phyloP scores from a whole-genome alignment of 2,888 invertebrate species.

The Autographa pulchrina region DNA sequence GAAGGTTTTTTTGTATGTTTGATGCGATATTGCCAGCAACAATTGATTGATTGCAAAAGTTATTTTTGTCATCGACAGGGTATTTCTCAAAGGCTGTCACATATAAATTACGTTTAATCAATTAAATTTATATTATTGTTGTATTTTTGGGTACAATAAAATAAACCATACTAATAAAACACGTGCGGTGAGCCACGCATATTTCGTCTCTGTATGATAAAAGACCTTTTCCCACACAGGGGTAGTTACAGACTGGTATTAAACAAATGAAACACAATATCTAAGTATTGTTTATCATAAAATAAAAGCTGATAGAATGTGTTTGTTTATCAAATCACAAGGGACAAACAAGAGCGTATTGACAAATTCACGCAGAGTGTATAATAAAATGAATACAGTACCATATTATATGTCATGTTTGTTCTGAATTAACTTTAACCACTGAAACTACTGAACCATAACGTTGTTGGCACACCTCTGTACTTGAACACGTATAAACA shows the following conservation, averaged over 20 bases:
- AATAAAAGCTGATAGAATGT: slow-evolving; percentile 4
- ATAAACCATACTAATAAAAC: not conserved
- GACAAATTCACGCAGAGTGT: slow-evolving; percentile 1
- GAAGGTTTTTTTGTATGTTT: no score
- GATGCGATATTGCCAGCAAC: no score
- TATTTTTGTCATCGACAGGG: no score
- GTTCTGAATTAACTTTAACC: slow-evolving; percentile 41
- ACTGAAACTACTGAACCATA: slow-evolving; percentile 26
- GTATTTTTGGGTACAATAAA: not conserved
- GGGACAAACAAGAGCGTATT: not conserved
- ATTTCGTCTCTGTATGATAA: not conserved
- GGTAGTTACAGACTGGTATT: not conserved
- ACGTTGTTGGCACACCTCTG: slow-evolving; percentile 41
- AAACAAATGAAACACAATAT: not conserved
- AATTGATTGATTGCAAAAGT: no score
- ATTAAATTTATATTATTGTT: not conserved
- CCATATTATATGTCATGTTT: slow-evolving; percentile 37
- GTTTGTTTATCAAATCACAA: slow-evolving; percentile 4
- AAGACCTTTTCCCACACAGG: not conserved
- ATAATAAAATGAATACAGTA: slow-evolving; percentile 29
- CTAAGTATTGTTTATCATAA: slow-evolving; percentile 2
- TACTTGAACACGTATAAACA: slow-evolving; percentile 25
- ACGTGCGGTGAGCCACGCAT: not conserved
- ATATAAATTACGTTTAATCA: no score
- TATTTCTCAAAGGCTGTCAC: no score